These are phyloP conservation scores for Clarias batrachus DNA, from an alignment of 2,113 vertebrate species.

Conservation along the genomic window DNA sequence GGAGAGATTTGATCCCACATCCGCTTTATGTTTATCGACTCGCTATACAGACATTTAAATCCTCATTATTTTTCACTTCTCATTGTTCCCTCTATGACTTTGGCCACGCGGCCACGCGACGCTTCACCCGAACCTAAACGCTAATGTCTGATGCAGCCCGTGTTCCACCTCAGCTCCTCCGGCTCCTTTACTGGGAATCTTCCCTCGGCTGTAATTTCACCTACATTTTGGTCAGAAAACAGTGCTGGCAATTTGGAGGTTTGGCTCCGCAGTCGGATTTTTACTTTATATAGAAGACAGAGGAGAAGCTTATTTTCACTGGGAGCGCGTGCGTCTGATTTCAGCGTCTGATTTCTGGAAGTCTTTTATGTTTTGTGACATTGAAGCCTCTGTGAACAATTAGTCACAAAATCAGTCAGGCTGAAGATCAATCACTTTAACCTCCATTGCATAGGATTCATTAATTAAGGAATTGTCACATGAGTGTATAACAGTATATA, in stretches of 20 bases:
- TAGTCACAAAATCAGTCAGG: not conserved
- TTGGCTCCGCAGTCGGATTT: slow-evolving; percentile 23
- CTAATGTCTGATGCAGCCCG: not conserved
- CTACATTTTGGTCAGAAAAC: slow-evolving; percentile 43
- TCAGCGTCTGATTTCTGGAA: not conserved
- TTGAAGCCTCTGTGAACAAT: not conserved
- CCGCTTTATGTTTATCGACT: slow-evolving; percentile 17
- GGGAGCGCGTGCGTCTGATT: not conserved
- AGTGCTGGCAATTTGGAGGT: slow-evolving; percentile 40
- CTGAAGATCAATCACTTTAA: not conserved
- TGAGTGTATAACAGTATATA: no score
- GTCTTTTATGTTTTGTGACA: not conserved
- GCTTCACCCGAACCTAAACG: not conserved
- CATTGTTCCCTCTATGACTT: not conserved
- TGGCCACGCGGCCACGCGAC: not conserved
- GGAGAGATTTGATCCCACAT: slow-evolving; percentile 18
- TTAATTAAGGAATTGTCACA: no score
- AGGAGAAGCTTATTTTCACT: slow-evolving; percentile 25
- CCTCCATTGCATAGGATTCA: not conserved
- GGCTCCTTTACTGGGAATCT: slow-evolving; percentile 22
- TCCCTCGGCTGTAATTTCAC: slow-evolving; percentile 42
- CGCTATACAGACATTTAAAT: not conserved
- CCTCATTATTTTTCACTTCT: not conserved
- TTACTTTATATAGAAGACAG: slow-evolving; percentile 43
- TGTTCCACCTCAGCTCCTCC: slow-evolving; percentile 2